Base-by-base conservation (phyloP, 1,140 invertebrate species). In the Brachionus plicatilis region DNA sequence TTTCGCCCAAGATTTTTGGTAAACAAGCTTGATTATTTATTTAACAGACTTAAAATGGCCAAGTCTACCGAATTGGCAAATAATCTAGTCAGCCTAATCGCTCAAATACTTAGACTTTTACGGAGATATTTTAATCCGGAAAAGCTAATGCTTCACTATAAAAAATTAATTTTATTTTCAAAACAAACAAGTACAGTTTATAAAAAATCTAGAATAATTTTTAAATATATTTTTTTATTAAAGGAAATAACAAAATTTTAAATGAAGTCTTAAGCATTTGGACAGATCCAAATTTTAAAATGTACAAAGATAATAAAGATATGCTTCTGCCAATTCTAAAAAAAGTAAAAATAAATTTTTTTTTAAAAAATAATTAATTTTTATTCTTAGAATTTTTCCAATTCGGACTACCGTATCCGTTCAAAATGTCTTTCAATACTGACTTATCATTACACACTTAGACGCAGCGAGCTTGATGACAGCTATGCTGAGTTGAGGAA, bases 361-460 rank as follows among this genome's bases (percentile, higher is more conserved):
- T 82, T 65, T 27, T 27, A 17, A 41, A 0, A 2, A 65, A 68
- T 14, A 41, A 37, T 37, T 37, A 37, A 37, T 37, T 37, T 27
- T 37, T 37, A 37, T 37, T 65, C 20, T 80, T 86, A 93, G 89
- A 92, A 94, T 88, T 89, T 95, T 4, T 92, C 91, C 85, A 93
- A 93, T 86, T 92, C 92, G 0, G 93, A 92, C 86, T 93, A 94
- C 87, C 91, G 92, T 76, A 94, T 95, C 0, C 94, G 95, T 88
- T 93, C 93, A 85, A 92, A 92, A 85, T 94, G 94, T 86, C 90
- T 96, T 85, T 91, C 94, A 86, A 89, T 95, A 17, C 93, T 95
- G 85, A 88, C 88, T 33, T 85, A 85, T 43, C 84, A 89, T 17
- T 87, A 86, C 60, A 87, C 87, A 66, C 85, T 85, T 75, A 86